Conservation (phyloP, 2,888 invertebrate species). For the Drosophila greeni region DNA sequence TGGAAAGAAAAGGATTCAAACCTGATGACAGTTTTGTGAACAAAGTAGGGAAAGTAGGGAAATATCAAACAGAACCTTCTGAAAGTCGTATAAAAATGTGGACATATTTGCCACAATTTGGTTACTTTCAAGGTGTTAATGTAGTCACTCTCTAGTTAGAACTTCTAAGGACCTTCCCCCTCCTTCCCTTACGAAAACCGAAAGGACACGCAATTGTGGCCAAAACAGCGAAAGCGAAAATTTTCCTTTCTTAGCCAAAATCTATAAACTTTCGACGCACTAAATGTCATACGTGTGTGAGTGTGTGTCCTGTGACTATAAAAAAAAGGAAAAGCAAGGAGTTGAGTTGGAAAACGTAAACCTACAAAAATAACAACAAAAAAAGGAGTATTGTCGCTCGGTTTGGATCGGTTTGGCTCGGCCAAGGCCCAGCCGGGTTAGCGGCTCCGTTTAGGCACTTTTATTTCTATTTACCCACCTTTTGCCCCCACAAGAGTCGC, state of each 20-base stretch:
- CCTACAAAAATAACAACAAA: background rate
- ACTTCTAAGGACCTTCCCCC: background rate
- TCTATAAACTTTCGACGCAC: slow-evolving; percentile 36
- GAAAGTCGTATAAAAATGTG: background rate
- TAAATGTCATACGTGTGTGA: slow-evolving; percentile 20
- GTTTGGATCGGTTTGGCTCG: background rate
- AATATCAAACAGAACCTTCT: background rate
- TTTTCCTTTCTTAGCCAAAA: slow-evolving; percentile 30
- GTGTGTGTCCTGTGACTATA: slow-evolving; percentile 15
- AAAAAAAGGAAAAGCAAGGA: background rate
- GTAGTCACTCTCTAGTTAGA: background rate
- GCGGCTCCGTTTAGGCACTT: slow-evolving; percentile 7
- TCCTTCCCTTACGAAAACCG: background rate
- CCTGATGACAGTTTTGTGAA: background rate
- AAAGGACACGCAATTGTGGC: slow-evolving; percentile 34
- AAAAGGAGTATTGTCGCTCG: background rate
- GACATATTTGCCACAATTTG: too few species aligned
- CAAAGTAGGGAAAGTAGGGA: background rate
- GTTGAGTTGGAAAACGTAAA: background rate
- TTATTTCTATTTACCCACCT: slow-evolving; percentile 18
- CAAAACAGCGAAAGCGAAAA: slow-evolving; percentile 31
- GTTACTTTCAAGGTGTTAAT: background rate
- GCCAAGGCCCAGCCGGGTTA: slow-evolving; percentile 20
- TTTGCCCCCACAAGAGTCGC: slow-evolving; percentile 1
- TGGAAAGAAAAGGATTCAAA: background rate